A percentile compares a stretch with the other conserved stretches of the same genome.
Evolutionary conservation across 2,888 invertebrate species (phyloP).

Genomic region (Dendrolimus houi): DNA sequence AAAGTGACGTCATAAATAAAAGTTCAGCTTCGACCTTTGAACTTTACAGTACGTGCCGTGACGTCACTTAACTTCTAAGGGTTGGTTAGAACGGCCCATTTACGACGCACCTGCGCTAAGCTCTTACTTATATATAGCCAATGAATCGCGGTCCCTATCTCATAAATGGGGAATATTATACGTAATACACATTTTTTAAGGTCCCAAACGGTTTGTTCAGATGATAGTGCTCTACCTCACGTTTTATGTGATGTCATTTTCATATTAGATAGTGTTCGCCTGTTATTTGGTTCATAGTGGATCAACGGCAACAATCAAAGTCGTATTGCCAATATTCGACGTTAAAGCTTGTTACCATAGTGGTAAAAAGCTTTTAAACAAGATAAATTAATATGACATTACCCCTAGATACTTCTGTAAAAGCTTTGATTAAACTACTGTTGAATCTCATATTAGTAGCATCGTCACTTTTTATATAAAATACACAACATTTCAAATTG

Average conservation of each 20-base stretch:
- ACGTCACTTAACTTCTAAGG: conserved; percentile 6
- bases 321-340: too few relatives aligned
- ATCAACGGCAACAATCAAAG: too few relatives aligned
- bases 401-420: too few relatives aligned
- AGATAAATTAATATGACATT: too few relatives aligned
- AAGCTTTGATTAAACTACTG: too few relatives aligned
- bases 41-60: background rate
- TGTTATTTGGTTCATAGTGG: too few relatives aligned
- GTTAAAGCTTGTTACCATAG: too few relatives aligned
- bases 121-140: conserved; percentile 17
- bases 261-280: too few relatives aligned
- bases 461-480: too few relatives aligned
- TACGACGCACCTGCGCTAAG: conserved; percentile 19
- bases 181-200: conserved; percentile 1
- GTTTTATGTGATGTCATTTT: conserved; percentile 1
- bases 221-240: background rate
- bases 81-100: conserved; percentile 16
- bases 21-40: background rate
- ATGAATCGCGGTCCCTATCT: conserved; percentile 10
- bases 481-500: too few relatives aligned
- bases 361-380: too few relatives aligned
- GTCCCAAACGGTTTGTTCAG: background rate
- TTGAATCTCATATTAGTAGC: too few relatives aligned
- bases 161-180: conserved; percentile 14
- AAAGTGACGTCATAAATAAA: background rate